Evolutionary conservation across 2,888 invertebrate species (phyloP).

Genomic region (Salticus scenicus): DNA sequence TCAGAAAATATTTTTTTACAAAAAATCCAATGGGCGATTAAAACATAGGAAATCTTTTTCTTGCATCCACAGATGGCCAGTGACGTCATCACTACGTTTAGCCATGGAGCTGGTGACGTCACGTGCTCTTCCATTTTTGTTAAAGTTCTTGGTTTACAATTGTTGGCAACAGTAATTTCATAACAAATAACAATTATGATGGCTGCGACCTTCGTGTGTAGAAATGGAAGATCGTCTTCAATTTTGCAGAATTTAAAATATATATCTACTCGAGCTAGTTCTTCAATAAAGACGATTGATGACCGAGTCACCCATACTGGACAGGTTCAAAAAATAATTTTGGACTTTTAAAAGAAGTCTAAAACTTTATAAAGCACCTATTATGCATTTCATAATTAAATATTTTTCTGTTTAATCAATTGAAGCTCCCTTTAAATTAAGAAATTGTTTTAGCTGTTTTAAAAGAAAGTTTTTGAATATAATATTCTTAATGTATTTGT

Average conservation of each 20-base stretch:
- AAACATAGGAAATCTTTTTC: too few relatives aligned
- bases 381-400: not conserved
- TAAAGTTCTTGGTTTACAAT: too few relatives aligned
- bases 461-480: not conserved
- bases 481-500: not conserved
- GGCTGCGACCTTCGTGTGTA: conserved; percentile 42
- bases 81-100: too few relatives aligned
- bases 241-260: not conserved
- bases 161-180: too few relatives aligned
- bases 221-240: not conserved
- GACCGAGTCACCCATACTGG: conserved; percentile 80
- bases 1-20: too few relatives aligned
- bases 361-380: not conserved
- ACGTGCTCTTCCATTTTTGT: too few relatives aligned
- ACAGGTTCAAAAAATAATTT: conserved; percentile 77
- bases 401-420: not conserved
- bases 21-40: too few relatives aligned
- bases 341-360: not conserved
- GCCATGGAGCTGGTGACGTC: too few relatives aligned
- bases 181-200: conserved; percentile 40
- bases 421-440: not conserved
- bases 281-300: conserved; percentile 63
- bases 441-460: not conserved
- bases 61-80: too few relatives aligned
- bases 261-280: not conserved